Evolutionary conservation across 2,113 vertebrate genomes (phyloP).

Genomic region (Trinectes maculatus): DNA sequence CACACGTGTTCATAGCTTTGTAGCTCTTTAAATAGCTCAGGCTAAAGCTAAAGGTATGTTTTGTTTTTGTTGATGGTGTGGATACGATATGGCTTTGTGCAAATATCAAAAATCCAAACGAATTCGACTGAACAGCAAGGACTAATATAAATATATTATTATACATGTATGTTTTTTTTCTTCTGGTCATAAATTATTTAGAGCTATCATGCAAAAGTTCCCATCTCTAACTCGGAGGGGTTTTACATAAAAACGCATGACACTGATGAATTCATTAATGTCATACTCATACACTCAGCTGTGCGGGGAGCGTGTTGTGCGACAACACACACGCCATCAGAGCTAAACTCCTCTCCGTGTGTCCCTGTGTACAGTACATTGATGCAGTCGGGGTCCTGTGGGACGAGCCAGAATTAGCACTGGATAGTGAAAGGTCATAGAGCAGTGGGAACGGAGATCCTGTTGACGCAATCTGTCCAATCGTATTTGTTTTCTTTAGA

Average conservation of each 20-base stretch:
- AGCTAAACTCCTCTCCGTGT: constrained; percentile 36
- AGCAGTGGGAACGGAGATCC: constrained; percentile 72
- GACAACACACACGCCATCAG: constrained; percentile 5
- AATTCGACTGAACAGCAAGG: too few relatives aligned
- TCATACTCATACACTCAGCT: constrained; percentile 24
- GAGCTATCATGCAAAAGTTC: constrained; percentile 20
- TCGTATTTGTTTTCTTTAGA: constrained; percentile 66
- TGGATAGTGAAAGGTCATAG: constrained; percentile 74
- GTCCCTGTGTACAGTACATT: constrained; percentile 62
- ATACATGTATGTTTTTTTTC: too few relatives aligned
- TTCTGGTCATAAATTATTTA: constrained; percentile 5
- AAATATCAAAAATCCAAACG: too few relatives aligned
- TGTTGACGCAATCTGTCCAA: constrained; percentile 68
- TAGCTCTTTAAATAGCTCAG: too few relatives aligned
- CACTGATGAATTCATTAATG: constrained; percentile 26
- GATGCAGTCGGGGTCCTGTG: constrained; percentile 63
- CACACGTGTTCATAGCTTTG: too few relatives aligned
- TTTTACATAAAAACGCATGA: constrained; percentile 4
- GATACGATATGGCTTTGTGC: too few relatives aligned
- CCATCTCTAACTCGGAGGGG: constrained; percentile 5
- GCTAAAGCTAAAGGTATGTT: too few relatives aligned
- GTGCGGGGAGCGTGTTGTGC: constrained; percentile 20
- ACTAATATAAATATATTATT: too few relatives aligned
- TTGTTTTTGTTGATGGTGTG: too few relatives aligned
- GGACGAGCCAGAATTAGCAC: constrained; percentile 79